Percentiles rank a stretch among this genome's conserved stretches.
Evolutionary conservation across 1,140 invertebrate genomes (phyloP).

Genomic region (Maniola jurtina): DNA sequence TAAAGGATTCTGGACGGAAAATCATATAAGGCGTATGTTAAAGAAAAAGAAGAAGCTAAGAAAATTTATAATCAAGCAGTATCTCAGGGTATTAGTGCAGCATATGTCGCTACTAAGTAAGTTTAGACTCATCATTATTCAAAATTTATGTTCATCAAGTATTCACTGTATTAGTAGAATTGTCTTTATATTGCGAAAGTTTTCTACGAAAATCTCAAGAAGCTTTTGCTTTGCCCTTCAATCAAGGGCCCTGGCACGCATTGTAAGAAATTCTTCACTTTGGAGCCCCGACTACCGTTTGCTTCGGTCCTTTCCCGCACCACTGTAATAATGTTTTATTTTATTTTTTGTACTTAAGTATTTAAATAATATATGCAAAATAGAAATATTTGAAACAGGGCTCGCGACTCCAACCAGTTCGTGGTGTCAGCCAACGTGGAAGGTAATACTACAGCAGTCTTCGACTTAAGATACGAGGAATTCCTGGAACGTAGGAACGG

Average conservation of each 20-base stretch:
- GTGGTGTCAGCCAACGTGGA: constrained; percentile 81
- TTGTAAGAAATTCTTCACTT: too few relatives aligned
- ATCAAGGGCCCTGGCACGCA: too few relatives aligned
- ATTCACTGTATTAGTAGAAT: too few relatives aligned
- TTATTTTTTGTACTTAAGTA: too few relatives aligned
- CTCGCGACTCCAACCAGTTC: constrained; percentile 83
- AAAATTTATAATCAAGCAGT: constrained; percentile 82
- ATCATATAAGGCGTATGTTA: constrained; percentile 66
- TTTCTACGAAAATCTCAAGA: too few relatives aligned
- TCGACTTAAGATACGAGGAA: constrained; percentile 84
- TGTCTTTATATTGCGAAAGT: too few relatives aligned
- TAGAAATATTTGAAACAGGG: too few relatives aligned
- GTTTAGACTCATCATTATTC: constrained; percentile 30
- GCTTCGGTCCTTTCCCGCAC: too few relatives aligned
- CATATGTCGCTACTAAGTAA: constrained; percentile 79
- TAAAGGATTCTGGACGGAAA: constrained; percentile 66
- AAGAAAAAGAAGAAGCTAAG: constrained; percentile 81
- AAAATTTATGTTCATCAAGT: too few relatives aligned
- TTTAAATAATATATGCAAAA: background rate
- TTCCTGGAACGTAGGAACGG: constrained; percentile 79
- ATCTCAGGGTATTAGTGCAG: constrained; percentile 80
- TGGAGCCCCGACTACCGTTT: too few relatives aligned
- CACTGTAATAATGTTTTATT: too few relatives aligned
- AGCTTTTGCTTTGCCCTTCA: too few relatives aligned
- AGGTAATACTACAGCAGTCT: constrained; percentile 78